Evolutionary conservation across 2,797 vertebrate species (phyloP).

Genomic region (Sitta carolinensis): DNA sequence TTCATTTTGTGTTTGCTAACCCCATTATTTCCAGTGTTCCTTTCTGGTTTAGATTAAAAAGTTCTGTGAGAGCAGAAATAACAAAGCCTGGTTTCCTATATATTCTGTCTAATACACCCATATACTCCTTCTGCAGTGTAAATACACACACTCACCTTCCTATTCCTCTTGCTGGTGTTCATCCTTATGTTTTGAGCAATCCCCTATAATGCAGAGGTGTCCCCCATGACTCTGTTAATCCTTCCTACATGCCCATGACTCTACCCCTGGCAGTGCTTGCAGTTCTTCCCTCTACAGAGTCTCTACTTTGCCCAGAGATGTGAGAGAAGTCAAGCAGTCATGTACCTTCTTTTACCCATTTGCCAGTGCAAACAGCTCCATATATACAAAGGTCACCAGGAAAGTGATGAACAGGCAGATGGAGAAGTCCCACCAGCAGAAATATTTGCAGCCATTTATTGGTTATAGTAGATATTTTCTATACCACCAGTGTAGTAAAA

Average conservation of each 20-base stretch:
- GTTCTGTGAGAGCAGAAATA: not conserved
- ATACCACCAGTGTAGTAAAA: not conserved
- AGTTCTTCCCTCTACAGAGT: not conserved
- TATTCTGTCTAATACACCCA: not conserved
- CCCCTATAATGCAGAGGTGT: not conserved
- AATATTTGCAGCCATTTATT: not conserved
- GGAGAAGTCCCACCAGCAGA: not conserved
- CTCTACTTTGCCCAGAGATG: not conserved
- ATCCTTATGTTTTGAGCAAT: not conserved
- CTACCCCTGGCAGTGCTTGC: not conserved
- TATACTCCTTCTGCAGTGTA: not conserved
- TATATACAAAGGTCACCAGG: not conserved
- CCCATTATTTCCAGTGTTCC: not conserved
- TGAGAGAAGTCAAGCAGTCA: not conserved
- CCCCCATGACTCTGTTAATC: not conserved
- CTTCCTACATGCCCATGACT: not conserved
- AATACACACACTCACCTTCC: not conserved
- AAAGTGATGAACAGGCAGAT: not conserved
- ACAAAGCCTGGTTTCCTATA: not conserved
- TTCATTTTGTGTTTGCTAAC: conserved; percentile 26
- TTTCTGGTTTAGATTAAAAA: conserved; percentile 38
- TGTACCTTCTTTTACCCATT: not conserved
- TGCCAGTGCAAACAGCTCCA: not conserved
- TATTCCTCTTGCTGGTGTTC: not conserved
- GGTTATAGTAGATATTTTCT: not conserved